Conservation (phyloP, 2,888 invertebrate species). For the Mythimna albipuncta region DNA sequence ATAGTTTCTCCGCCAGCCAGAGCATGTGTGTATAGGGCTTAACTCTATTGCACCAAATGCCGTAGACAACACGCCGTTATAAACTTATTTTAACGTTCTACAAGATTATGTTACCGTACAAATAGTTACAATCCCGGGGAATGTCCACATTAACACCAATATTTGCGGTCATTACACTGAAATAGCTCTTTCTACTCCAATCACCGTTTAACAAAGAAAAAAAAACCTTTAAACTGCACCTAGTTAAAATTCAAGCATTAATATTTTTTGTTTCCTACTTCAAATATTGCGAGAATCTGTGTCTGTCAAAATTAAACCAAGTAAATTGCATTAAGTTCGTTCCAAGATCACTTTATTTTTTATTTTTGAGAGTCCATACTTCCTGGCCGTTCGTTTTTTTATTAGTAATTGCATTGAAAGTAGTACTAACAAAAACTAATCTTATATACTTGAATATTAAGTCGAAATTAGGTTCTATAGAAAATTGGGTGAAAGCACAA, state of each 20-base stretch:
- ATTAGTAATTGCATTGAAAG: conserved; percentile 40
- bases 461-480: conserved; percentile 55
- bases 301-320: conserved; percentile 50
- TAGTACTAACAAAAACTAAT: conserved; percentile 33
- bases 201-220: too few relatives aligned
- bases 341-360: conserved; percentile 41
- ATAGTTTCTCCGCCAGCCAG: too few relatives aligned
- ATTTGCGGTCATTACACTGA: too few relatives aligned
- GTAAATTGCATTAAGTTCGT: conserved; percentile 60
- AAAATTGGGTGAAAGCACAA: conserved; percentile 54
- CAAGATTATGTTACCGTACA: too few relatives aligned
- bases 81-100: too few relatives aligned
- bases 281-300: conserved; percentile 31
- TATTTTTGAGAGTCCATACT: conserved; percentile 49
- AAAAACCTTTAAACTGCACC: background rate
- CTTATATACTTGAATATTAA: conserved; percentile 24
- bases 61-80: too few relatives aligned
- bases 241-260: background rate
- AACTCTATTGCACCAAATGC: too few relatives aligned
- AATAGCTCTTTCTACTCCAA: too few relatives aligned
- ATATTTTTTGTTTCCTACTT: conserved; percentile 9
- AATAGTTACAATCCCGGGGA: too few relatives aligned
- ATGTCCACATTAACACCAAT: too few relatives aligned
- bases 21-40: too few relatives aligned
- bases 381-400: conserved; percentile 47